These are phyloP conservation scores for Calliphora vomitoria DNA, from an alignment of 2,888 invertebrate species.

Conservation along the genomic window DNA sequence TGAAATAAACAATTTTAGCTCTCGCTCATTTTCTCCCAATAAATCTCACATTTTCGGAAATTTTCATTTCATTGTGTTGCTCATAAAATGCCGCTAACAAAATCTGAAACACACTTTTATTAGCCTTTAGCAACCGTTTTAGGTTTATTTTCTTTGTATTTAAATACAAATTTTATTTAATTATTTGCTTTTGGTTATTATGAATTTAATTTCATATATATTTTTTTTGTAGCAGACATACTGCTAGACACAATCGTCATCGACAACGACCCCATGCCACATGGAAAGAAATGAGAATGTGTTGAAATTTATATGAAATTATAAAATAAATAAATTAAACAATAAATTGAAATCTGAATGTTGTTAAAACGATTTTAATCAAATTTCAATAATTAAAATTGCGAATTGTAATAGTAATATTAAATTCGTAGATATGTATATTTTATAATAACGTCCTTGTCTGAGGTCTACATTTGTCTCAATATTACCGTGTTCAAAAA, in stretches of 20 bases:
- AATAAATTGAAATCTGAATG: constrained; percentile 26
- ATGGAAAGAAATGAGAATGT: constrained; percentile 40
- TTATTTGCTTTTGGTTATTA: constrained; percentile 41
- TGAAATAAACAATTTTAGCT: not conserved
- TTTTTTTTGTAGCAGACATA: constrained; percentile 50
- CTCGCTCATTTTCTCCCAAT: constrained; percentile 18
- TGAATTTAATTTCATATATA: constrained; percentile 29
- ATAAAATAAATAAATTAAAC: constrained; percentile 42
- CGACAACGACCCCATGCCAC: constrained; percentile 44
- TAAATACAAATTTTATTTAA: constrained; percentile 39
- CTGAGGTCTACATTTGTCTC: not conserved
- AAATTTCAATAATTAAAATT: constrained; percentile 17
- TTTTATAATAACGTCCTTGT: not conserved
- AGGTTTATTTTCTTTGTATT: constrained; percentile 29
- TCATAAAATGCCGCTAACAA: constrained; percentile 51
- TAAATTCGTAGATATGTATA: not conserved
- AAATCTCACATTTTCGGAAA: not conserved
- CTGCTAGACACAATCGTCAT: constrained; percentile 63
- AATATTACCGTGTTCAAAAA: too few relatives aligned
- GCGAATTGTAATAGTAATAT: not conserved
- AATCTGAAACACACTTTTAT: constrained; percentile 49
- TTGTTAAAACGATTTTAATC: constrained; percentile 42
- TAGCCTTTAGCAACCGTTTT: constrained; percentile 55
- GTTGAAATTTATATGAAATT: constrained; percentile 53
- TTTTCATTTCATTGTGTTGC: constrained; percentile 11